Conservation (phyloP, 2,888 invertebrate species). For the Chloromyia formosa region DNA sequence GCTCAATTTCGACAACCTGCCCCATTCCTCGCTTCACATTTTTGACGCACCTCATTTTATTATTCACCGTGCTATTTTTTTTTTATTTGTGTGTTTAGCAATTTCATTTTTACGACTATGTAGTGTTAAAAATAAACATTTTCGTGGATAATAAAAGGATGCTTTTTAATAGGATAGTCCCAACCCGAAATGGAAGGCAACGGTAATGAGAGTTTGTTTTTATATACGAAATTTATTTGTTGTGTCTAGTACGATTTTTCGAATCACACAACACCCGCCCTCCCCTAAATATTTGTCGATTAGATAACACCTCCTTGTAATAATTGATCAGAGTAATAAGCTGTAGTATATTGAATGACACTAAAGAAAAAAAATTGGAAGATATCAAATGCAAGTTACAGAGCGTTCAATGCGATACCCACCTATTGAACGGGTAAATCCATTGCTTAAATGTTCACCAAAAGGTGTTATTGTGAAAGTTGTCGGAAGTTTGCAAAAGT, state of each 20-base stretch:
- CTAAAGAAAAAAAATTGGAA: not conserved
- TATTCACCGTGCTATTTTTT: no score
- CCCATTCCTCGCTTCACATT: no score
- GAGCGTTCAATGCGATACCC: no score
- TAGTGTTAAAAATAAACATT: slow-evolving; percentile 11
- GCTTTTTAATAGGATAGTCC: slow-evolving; percentile 61
- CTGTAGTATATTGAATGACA: not conserved
- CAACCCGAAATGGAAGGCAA: slow-evolving; percentile 63
- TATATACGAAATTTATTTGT: slow-evolving; percentile 44
- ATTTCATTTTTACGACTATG: not conserved
- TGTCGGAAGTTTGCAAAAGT: no score
- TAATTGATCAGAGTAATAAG: not conserved
- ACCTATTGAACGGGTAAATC: no score
- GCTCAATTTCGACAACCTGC: no score
- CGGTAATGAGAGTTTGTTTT: slow-evolving; percentile 57
- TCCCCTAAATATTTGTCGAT: no score
- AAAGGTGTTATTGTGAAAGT: no score
- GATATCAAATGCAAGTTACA: slow-evolving; percentile 8
- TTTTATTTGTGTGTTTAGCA: slow-evolving; percentile 10
- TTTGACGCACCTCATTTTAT: no score
- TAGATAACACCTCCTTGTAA: no score
- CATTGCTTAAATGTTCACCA: no score
- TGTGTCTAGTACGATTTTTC: slow-evolving; percentile 19
- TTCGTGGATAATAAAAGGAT: slow-evolving; percentile 43
- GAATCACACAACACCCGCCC: not conserved